Evolutionary conservation across 1,140 invertebrate genomes (phyloP), one percentile per base, ranked within the genome.

Genomic region (Palaemon carinicauda): DNA sequence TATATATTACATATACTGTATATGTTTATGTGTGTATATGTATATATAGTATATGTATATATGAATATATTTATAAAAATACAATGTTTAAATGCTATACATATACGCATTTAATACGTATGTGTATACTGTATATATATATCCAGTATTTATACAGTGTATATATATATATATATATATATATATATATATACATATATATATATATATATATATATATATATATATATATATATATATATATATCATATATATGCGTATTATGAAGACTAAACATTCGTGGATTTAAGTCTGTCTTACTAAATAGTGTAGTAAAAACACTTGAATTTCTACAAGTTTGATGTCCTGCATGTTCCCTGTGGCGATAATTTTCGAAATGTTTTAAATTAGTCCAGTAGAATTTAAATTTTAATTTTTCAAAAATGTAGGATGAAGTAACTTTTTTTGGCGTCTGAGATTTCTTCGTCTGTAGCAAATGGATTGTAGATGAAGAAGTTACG

Each of bases 131-230:
- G n/a, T 24, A 60, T 60, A 5, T 60, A 60, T 24, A 24, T 12
- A 24, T 12, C n/a, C 1, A 17, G 4, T 65, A 17, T 65, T 10
- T 65, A 27, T 65, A 17, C 10, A 27, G 14, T 69, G n/a, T 75
- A 33, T 33, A 19, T 31, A 17, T 75, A 75, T 50, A 51, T 80
- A 53, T 80, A 41, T 60, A 50, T 78, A 53, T 52, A 53, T 52
- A 27, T 52, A 52, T 33, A 75, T 9, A 75, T 75, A 75, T 41
- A 75, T 69, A 69, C 1, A 69, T 69, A 69, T 69, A 69, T 75
- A 75, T 75, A 56, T 79, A 29, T 79, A 33, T 79, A 56, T 79
- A 33, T 79, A 53, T 52, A 54, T 56, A 79, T 54, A 79, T 80
- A 80, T 60, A 60, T 19, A 80, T 15, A 80, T 29, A 33, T 79